Percentiles rank a stretch among this genome's conserved stretches.
phyloP scores from a whole-genome alignment of 1,140 invertebrate genomes.

The Zophobas morio region DNA sequence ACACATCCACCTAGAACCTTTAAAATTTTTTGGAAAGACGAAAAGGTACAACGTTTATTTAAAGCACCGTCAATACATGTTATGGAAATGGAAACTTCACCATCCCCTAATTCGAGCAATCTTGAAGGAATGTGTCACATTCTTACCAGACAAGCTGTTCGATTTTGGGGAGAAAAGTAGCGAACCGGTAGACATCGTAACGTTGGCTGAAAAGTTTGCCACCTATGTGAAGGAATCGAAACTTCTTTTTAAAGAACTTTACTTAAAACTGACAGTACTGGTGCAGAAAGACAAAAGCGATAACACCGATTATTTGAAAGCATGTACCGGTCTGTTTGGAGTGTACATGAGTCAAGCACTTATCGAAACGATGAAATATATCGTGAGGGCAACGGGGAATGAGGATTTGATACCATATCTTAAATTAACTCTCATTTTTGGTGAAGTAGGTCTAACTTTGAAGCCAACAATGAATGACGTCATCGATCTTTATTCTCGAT shows the following conservation, averaged over 20 bases:
- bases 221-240: conserved; percentile 68
- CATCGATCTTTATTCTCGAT: conserved; percentile 67
- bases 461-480: conserved; percentile 68
- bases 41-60: conserved; percentile 73
- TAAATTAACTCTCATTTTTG: conserved; percentile 68
- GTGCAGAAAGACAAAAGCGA: conserved; percentile 67
- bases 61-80: conserved; percentile 71
- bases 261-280: conserved; percentile 63
- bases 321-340: conserved; percentile 68
- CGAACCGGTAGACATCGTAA: conserved; percentile 67
- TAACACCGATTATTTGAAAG: conserved; percentile 50
- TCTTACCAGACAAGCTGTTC: conserved; percentile 72
- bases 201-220: conserved; percentile 68
- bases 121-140: conserved; percentile 70
- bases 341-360: conserved; percentile 71
- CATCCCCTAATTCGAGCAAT: conserved; percentile 76
- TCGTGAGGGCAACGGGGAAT: conserved; percentile 68
- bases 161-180: conserved; percentile 71
- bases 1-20: conserved; percentile 63
- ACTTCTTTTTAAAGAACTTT: conserved; percentile 68
- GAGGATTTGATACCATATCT: conserved; percentile 69
- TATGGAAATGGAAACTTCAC: conserved; percentile 72
- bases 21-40: conserved; percentile 74
- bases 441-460: conserved; percentile 69
- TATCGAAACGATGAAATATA: conserved; percentile 70